phyloP scores from a whole-genome alignment of 2,113 vertebrate genomes.

The Balaenoptera acutorostrata region DNA sequence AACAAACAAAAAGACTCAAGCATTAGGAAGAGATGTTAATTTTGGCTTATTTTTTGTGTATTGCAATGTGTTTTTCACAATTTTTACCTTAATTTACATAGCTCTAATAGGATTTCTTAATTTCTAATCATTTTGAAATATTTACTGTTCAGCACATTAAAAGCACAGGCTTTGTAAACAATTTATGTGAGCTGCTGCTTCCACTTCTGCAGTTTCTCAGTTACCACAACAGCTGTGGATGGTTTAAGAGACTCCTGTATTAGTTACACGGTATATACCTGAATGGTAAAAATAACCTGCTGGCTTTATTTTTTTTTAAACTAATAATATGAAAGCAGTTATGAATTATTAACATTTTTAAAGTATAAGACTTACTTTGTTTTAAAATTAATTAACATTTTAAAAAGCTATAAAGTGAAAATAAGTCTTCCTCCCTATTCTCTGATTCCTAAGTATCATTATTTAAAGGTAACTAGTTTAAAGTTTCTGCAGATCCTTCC shows the following conservation, averaged over 20 bases:
- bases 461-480: not conserved
- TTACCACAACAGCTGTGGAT: not conserved
- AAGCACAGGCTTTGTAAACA: constrained; percentile 45
- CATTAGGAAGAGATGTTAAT: not conserved
- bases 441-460: not conserved
- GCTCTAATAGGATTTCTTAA: constrained; percentile 51
- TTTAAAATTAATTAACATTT: constrained; percentile 7
- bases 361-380: not conserved
- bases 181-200: constrained; percentile 24
- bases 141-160: constrained; percentile 16
- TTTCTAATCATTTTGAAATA: constrained; percentile 46
- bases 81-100: constrained; percentile 56
- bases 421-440: not conserved
- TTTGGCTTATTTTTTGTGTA: not conserved
- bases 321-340: not conserved
- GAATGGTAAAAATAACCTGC: not conserved
- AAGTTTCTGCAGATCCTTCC: not conserved
- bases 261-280: not conserved
- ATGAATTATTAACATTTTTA: not conserved
- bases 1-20: not conserved
- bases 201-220: not conserved
- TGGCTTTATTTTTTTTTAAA: not conserved
- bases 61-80: constrained; percentile 21
- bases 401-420: not conserved
- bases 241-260: not conserved